phyloP scores from a whole-genome alignment of 1,140 invertebrate species.

The Psilanteris sp. region DNA sequence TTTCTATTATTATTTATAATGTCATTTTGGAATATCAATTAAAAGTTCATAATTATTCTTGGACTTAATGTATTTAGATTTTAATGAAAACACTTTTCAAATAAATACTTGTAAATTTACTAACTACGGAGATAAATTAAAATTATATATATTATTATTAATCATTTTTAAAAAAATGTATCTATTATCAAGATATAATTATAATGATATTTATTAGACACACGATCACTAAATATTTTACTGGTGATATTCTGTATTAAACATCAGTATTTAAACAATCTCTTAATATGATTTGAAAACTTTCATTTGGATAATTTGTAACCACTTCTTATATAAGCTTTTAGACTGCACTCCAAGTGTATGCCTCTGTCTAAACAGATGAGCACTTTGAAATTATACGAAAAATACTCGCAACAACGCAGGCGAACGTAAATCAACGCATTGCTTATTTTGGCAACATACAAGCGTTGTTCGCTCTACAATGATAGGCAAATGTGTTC shows the following conservation, averaged over 20 bases:
- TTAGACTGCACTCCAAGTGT: constrained; percentile 63
- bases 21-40: no score
- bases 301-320: constrained; percentile 1
- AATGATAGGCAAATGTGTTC: constrained; percentile 62
- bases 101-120: no score
- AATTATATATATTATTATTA: no score
- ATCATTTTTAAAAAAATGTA: no score
- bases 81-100: no score
- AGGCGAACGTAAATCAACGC: constrained; percentile 64
- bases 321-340: constrained; percentile 36
- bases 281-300: constrained; percentile 45
- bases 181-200: no score
- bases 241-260: constrained; percentile 3
- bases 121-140: no score
- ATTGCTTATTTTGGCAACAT: constrained; percentile 63
- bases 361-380: constrained; percentile 59
- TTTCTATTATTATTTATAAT: no score
- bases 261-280: constrained; percentile 51
- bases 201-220: no score
- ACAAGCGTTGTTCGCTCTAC: constrained; percentile 64
- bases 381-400: constrained; percentile 59
- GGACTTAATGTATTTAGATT: no score
- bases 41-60: no score
- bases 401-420: constrained; percentile 65
- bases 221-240: no score